Conservation (phyloP, 1,140 invertebrate genomes). For the Ceratoteleas bidentatus region DNA sequence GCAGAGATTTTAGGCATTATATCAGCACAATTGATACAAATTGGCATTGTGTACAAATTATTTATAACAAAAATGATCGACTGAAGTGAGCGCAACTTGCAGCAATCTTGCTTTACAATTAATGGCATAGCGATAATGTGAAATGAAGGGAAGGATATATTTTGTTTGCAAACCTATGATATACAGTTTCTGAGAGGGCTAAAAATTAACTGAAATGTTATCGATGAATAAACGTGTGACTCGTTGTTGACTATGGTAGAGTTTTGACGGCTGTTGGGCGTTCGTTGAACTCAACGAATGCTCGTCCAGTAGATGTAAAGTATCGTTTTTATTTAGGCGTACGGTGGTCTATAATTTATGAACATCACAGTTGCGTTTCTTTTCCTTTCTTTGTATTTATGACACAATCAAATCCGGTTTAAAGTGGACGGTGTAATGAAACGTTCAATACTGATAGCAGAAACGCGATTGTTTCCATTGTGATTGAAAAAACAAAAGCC, state of each 20-base stretch:
- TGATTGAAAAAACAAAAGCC: slow-evolving; percentile 19
- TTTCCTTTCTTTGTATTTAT: slow-evolving; percentile 28
- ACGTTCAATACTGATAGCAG: background rate
- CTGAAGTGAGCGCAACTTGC: background rate
- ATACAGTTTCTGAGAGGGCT: slow-evolving; percentile 4
- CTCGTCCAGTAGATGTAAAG: slow-evolving; percentile 35
- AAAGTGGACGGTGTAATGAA: slow-evolving; percentile 6
- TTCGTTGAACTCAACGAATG: slow-evolving; percentile 11
- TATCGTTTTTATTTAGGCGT: slow-evolving; percentile 36
- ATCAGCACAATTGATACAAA: too few species aligned
- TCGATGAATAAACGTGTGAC: slow-evolving; percentile 27
- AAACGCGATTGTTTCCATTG: slow-evolving; percentile 25
- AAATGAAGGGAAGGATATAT: background rate
- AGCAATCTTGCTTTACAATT: slow-evolving; percentile 4
- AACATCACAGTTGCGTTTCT: slow-evolving; percentile 21
- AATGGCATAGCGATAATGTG: background rate
- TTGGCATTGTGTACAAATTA: background rate
- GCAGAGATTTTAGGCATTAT: too few species aligned
- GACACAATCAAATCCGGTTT: slow-evolving; percentile 5
- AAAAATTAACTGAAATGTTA: slow-evolving; percentile 21
- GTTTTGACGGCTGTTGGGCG: slow-evolving; percentile 37
- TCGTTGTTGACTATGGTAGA: slow-evolving; percentile 43
- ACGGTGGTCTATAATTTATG: slow-evolving; percentile 24
- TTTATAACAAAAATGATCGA: background rate
- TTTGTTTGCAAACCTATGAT: slow-evolving; percentile 13